Evolutionary conservation across 2,888 invertebrate species (phyloP), one percentile per base, ranked within the genome.

Genomic region (Euclidia mi): DNA sequence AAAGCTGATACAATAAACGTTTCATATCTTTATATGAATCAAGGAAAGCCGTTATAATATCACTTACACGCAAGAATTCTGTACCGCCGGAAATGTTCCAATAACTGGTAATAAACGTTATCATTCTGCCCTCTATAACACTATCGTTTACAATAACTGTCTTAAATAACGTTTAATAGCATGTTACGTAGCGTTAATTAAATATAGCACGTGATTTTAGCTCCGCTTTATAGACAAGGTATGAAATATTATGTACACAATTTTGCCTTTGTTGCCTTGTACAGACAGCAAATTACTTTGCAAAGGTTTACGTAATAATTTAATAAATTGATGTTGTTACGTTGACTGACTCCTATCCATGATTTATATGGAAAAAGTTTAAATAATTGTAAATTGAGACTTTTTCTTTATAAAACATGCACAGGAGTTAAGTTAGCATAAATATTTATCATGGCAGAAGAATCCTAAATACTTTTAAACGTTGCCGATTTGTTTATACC

Each of bases 31-130:
- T 42, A 14, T 42, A 29, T 29, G 31, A 47, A 55, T 47, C 29
- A 31, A 38, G 42, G 25, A 37, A 20, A 37, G 29, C 29, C 37
- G 31, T 43, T 37, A 32, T 32, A 61, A 62, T 62, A 71, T 68
- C 56, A 61, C 52, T 72, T 57, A 60, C 59, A 56, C n/a, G 59
- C 48, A 55, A 68, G 64, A 72, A 65, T 51, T 44, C 44, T 51
- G 31, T 51, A 31, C 43, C 40, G 52, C 41, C 56, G 53, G 56
- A 62, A 62, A 50, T 53, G 44, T 31, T 51, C 31, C 51, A 43
- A 52, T 65, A 72, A 65, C 35, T 56, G 41, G 41, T 56, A 60
- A 69, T 65, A 63, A 34, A 48, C 45, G 56, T 56, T 70, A 71
- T 70, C 57, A 63, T 69, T 63, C 49, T 50, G 28, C 15, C 35